Evolutionary conservation across 2,797 vertebrate species (phyloP), one percentile per base, ranked within the genome.

Genomic region (Gallinago nigripennis): DNA sequence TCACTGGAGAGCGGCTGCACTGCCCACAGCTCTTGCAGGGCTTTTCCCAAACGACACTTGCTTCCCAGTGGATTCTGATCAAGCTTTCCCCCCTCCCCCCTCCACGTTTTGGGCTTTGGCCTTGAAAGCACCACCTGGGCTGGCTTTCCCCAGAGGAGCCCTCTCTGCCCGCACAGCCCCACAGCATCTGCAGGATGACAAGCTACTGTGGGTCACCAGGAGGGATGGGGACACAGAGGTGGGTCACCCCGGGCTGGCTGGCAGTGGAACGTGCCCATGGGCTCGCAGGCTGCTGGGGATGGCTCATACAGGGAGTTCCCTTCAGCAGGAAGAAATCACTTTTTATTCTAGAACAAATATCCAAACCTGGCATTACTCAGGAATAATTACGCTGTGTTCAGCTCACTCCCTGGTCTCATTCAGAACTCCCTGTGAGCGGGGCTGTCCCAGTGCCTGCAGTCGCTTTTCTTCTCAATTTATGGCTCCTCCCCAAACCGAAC

Each of bases 131-230:
- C 4, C 68, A 68, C 27, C 39, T 68, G 56, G 48, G 18, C 77
- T 48, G 61, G 17, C 17, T 65, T 25, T 71, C 70, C 82, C 28
- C 43, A 45, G 66, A 48, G 54, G 71, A 54, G 39, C 27, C 14
- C 16, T 4, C 57, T 43, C 54, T 86, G 63, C 78, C 35, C 5
- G 3, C 58, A 72, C 11, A 65, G 41, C 35, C 69, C 41, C 43
- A 15, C 19, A 13, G 58, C 83, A 86, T 61, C 88, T 37, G 82
- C 0, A 2, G 6, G 39, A 58, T 19, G 64, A 35, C 19, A 33
- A 28, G 27, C 20, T 61, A 37, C 39, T 0, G 2, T 1, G 20
- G 48, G 69, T 75, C 68, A 58, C 24, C 0, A 2, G 9, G 57
- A 88, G 18, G 45, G 72, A 50, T 5, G 33, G 61, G 54, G 51